phyloP scores from a whole-genome alignment of 2,797 vertebrate species.

The Gallirallus australis region DNA sequence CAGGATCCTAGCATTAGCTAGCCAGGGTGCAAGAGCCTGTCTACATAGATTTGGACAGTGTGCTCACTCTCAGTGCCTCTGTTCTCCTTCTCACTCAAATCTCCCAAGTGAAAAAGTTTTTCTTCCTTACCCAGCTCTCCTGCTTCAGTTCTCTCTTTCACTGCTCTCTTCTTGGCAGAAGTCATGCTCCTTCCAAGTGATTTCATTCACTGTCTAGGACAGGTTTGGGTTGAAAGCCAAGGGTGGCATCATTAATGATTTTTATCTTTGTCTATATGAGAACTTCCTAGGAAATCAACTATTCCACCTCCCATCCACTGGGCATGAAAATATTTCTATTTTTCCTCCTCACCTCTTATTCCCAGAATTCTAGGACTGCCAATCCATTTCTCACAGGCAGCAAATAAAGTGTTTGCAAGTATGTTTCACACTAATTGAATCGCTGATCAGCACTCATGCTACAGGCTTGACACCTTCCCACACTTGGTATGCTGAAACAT shows the following conservation, averaged over 20 bases:
- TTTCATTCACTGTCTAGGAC: neutral
- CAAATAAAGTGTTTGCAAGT: neutral
- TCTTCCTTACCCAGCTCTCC: neutral
- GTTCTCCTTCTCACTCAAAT: neutral
- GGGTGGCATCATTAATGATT: neutral
- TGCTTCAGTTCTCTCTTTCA: neutral
- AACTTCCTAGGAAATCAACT: neutral
- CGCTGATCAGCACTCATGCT: neutral
- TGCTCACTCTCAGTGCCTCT: neutral
- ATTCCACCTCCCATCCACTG: neutral
- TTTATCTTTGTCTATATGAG: neutral
- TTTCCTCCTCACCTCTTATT: neutral
- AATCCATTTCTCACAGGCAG: neutral
- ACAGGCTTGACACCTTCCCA: slow-evolving; percentile 7
- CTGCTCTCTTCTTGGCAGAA: neutral
- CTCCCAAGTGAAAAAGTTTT: neutral
- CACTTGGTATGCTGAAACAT: neutral
- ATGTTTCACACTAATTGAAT: neutral
- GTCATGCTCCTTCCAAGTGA: neutral
- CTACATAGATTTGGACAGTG: neutral
- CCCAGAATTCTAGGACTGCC: neutral
- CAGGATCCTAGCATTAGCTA: neutral
- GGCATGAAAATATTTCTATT: neutral
- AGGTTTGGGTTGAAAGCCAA: neutral
- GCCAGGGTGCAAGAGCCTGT: neutral